Percentiles rank a stretch among this genome's conserved stretches.
phyloP scores from a whole-genome alignment of 2,113 vertebrate genomes.

The Psittacula cyanocephala region DNA sequence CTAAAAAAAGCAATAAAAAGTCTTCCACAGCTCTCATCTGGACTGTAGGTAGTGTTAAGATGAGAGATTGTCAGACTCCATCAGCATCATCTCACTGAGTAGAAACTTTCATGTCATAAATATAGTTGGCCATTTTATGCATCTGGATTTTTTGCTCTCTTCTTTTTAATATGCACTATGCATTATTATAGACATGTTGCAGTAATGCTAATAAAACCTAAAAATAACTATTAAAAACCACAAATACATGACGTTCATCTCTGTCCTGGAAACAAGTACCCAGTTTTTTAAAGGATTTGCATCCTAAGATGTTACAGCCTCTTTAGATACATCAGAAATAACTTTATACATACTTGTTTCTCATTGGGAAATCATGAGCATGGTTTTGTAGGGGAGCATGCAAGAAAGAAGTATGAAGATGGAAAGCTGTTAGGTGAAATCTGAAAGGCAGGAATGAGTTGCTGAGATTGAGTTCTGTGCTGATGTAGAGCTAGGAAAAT shows the following conservation, averaged over 20 bases:
- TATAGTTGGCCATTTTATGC: rapidly evolving
- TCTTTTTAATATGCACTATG: neutral
- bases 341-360: neutral
- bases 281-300: neutral
- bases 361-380: neutral
- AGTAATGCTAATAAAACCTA: neutral
- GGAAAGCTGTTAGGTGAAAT: neutral
- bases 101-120: neutral
- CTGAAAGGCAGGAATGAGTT: neutral
- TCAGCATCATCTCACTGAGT: neutral
- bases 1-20: neutral
- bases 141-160: neutral
- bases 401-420: neutral
- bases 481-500: neutral
- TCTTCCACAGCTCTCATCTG: neutral
- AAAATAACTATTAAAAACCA: neutral
- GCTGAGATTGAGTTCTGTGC: neutral
- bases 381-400: neutral
- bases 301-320: neutral
- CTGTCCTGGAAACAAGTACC: neutral
- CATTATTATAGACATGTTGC: neutral
- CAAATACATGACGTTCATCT: neutral
- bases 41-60: neutral
- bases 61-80: neutral
- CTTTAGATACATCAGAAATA: neutral